Evolutionary conservation across 2,113 vertebrate genomes (phyloP).

Genomic region (Ursus arctos): DNA sequence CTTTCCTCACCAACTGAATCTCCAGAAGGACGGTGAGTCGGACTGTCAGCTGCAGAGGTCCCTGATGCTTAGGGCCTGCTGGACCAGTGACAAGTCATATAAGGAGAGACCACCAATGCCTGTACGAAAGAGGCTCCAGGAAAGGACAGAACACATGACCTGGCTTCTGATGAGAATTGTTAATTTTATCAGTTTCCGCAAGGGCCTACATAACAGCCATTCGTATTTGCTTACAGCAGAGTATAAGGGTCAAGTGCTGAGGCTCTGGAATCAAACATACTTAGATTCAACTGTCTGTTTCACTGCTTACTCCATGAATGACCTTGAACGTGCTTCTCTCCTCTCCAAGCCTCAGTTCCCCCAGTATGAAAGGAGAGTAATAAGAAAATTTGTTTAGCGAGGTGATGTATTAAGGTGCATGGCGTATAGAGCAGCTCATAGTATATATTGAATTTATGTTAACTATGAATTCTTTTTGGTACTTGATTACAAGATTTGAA

Average conservation of each 20-base stretch:
- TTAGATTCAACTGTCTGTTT: too few species aligned
- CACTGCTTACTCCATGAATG: accelerated
- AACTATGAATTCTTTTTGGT: background rate
- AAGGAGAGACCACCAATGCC: too few species aligned
- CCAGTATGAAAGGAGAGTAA: background rate
- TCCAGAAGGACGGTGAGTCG: background rate
- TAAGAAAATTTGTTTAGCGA: background rate
- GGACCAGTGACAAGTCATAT: accelerated
- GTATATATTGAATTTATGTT: background rate
- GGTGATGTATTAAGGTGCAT: accelerated
- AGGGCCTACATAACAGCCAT: accelerated
- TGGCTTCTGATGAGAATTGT: background rate
- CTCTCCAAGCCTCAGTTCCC: background rate
- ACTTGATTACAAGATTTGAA: background rate
- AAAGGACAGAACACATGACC: too few species aligned
- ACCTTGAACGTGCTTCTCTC: background rate
- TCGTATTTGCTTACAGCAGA: background rate
- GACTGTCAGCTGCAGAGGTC: too few species aligned
- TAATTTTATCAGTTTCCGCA: too few species aligned
- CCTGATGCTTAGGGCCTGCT: background rate
- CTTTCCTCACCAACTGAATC: accelerated
- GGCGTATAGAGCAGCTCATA: accelerated
- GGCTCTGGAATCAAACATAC: background rate
- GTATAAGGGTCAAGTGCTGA: background rate
- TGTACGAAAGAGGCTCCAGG: too few species aligned